phyloP scores from a whole-genome alignment of 2,888 invertebrate species.

The Zygaena filipendulae region DNA sequence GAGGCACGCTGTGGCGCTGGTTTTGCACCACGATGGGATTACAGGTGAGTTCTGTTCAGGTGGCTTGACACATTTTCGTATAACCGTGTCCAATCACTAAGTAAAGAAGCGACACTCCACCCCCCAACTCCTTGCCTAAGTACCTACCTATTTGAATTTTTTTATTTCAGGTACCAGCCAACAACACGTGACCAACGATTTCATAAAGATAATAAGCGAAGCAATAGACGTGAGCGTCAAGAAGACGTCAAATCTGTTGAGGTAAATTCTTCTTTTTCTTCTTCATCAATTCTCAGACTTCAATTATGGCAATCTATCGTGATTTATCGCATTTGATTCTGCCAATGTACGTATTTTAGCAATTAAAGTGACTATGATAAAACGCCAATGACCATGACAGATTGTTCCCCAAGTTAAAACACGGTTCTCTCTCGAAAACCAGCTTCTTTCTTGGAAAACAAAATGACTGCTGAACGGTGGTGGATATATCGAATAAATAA shows the following conservation, averaged over 20 bases:
- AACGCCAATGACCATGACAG: no score
- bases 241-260: constrained; percentile 37
- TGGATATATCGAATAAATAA: no score
- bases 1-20: constrained; percentile 61
- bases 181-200: constrained; percentile 73
- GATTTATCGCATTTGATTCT: no score
- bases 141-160: neutral
- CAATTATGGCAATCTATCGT: no score
- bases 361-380: no score
- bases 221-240: constrained; percentile 57
- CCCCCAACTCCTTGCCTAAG: neutral
- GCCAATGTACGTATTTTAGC: no score
- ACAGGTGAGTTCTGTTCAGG: constrained; percentile 76
- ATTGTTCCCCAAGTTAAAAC: no score
- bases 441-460: no score
- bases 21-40: constrained; percentile 93
- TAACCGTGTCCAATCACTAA: no score
- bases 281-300: neutral
- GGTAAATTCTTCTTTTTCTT: constrained; percentile 23
- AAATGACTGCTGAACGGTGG: no score
- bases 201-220: constrained; percentile 62
- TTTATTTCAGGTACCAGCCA: constrained; percentile 62
- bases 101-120: no score
- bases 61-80: neutral
- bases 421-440: no score